phyloP scores from a whole-genome alignment of 2,797 vertebrate species.

The Natrix natrix region DNA sequence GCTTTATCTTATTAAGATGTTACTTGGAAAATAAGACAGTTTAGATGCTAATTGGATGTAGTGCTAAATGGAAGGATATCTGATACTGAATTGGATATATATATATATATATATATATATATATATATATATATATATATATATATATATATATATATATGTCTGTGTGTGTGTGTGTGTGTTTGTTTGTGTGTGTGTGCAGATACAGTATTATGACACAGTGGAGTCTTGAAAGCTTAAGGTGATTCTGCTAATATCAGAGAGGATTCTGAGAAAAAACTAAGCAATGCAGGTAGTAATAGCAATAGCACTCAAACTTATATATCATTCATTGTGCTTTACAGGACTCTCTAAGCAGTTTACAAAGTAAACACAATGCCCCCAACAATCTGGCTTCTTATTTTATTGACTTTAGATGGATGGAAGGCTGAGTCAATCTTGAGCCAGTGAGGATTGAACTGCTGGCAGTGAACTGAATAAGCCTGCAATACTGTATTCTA shows the following conservation, averaged over 20 bases:
- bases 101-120: no score
- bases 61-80: not conserved
- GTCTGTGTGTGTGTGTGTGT: no score
- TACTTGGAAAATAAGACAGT: not conserved
- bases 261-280: not conserved
- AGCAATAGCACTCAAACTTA: not conserved
- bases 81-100: not conserved
- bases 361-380: not conserved
- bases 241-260: not conserved
- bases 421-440: not conserved
- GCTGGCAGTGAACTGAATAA: not conserved
- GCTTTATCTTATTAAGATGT: not conserved
- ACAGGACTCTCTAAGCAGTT: not conserved
- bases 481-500: not conserved
- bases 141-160: no score
- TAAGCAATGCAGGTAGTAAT: not conserved
- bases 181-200: not conserved
- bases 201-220: not conserved
- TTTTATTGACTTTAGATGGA: not conserved
- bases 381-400: not conserved
- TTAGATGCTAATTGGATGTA: not conserved
- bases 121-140: no score
- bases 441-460: not conserved
- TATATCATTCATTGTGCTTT: not conserved
- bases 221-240: not conserved